Evolutionary conservation across 2,888 invertebrate genomes (phyloP).

Genomic region (Lasioglossum malachurum): DNA sequence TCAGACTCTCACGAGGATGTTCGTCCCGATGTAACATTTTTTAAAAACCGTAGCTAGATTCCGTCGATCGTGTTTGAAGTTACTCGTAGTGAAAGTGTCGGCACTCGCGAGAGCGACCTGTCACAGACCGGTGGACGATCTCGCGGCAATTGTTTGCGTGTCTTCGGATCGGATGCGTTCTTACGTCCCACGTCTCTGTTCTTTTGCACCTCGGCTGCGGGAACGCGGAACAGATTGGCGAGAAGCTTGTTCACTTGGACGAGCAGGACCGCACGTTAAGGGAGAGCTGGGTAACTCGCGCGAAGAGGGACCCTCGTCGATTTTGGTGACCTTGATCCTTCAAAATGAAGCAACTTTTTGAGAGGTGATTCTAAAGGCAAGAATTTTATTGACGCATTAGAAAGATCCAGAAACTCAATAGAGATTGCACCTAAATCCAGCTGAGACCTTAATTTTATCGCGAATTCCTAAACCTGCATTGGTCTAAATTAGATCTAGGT

Average conservation of each 20-base stretch:
- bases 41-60: slow-evolving; percentile 29
- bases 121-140: neutral
- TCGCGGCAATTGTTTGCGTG: neutral
- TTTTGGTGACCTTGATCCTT: neutral
- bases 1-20: slow-evolving; percentile 36
- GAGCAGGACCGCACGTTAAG: slow-evolving; percentile 22
- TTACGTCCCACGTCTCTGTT: slow-evolving; percentile 32
- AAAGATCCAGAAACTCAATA: neutral
- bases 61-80: slow-evolving; percentile 29
- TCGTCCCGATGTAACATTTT: slow-evolving; percentile 44
- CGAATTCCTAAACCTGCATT: too few relatives aligned
- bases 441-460: too few relatives aligned
- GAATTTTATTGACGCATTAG: too few relatives aligned
- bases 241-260: slow-evolving; percentile 18
- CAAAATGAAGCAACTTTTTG: too few relatives aligned
- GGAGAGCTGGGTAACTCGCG: slow-evolving; percentile 3
- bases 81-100: slow-evolving; percentile 17
- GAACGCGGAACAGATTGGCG: slow-evolving; percentile 20
- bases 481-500: too few relatives aligned
- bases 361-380: too few relatives aligned
- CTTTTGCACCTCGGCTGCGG: slow-evolving; percentile 54
- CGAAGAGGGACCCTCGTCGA: neutral
- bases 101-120: neutral
- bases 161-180: slow-evolving; percentile 19
- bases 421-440: neutral